Evolutionary conservation across 2,888 invertebrate genomes (phyloP).

Genomic region (Junonia oenone): DNA sequence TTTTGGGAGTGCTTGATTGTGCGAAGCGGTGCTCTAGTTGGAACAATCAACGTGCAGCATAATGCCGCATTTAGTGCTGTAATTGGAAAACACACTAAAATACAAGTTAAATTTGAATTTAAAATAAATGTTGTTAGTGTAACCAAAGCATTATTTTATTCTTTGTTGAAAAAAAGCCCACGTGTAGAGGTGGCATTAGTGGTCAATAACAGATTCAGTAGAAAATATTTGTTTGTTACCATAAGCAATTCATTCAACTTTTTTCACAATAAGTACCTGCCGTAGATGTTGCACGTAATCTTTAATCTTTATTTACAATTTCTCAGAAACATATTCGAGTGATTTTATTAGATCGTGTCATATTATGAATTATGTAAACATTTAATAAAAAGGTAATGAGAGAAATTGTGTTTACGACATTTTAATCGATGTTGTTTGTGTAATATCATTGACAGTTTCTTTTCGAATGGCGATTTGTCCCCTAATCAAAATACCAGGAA

Average conservation of each 20-base stretch:
- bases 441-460: constrained; percentile 65
- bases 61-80: no score
- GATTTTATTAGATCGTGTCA: constrained; percentile 37
- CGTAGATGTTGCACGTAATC: constrained; percentile 66
- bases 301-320: constrained; percentile 72
- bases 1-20: no score
- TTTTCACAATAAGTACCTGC: constrained; percentile 36
- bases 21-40: no score
- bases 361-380: constrained; percentile 54
- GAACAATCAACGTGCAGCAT: no score
- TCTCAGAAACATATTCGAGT: constrained; percentile 43
- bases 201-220: neutral
- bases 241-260: constrained; percentile 48
- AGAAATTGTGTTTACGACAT: constrained; percentile 33
- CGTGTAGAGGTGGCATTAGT: neutral
- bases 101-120: no score
- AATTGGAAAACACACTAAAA: no score
- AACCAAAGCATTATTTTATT: neutral
- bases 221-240: constrained; percentile 28
- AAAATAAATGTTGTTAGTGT: no score
- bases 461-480: constrained; percentile 71
- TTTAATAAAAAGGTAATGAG: constrained; percentile 46
- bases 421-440: constrained; percentile 57
- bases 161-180: neutral
- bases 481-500: constrained; percentile 75